Evolutionary conservation across 2,888 invertebrate genomes (phyloP), one percentile per base, ranked within the genome.

Genomic region (Stenodera caucasica): DNA sequence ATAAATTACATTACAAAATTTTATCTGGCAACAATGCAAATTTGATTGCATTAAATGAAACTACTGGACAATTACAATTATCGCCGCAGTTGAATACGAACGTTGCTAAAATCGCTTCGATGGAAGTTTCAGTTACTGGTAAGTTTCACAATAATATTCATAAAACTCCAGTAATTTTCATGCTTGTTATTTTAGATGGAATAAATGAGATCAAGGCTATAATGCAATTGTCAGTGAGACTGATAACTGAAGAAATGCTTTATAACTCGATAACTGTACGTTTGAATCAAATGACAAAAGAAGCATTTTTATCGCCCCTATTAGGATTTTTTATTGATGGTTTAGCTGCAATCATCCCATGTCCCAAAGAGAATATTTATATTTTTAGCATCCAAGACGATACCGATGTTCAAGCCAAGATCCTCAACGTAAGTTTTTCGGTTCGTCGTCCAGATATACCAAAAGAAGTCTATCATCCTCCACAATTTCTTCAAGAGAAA

Each of bases 51-150:
- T 79, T 98, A 23, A 94, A 98, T 75, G 88, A 89, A 72, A 89
- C 89, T 0, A 88, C 90, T 0, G 97, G 97, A 0, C 89, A 92
- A 35, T 85, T 98, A 72, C 91, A 89, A 1, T 82, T 98, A 0
- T 96, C 96, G 9, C 94, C 96, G 0, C 94, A 95, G 73, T 83
- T 98, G 18, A 96, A 98, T 77, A 97, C 97, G 0, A 97, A 98
- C 79, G 96, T 98, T 6, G 94, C 96, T 0, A 91, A 96, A 76
- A 84, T 93, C 37, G 97, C 96, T 2, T 91, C 91, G 0, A 94
- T 98, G 91, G 94, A 94, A 80, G 90, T 98, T 29, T 92, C 93
- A 26, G 97, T 97, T 0, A 88, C 91, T 63, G 90, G 90, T 90
- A 71, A 57, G 23, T 35, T 15, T 54, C 12, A 30, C 6, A 1